Percentiles rank a stretch among this genome's conserved stretches.
Evolutionary conservation across 2,888 invertebrate genomes (phyloP).

Genomic region (Fragum fragum): DNA sequence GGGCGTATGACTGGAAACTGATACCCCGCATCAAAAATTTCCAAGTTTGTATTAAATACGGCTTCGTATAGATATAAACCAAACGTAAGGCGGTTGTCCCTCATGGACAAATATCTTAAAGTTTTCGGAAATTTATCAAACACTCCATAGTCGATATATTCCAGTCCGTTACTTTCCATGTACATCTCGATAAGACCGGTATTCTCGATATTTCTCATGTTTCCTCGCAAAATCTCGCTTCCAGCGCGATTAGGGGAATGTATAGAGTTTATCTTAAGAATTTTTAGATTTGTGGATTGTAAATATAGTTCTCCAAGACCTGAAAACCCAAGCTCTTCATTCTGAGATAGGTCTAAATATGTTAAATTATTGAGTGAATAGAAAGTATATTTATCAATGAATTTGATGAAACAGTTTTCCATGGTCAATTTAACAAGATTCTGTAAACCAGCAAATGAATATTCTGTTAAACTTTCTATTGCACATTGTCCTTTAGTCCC

Average conservation of each 20-base stretch:
- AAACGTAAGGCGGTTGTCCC: conserved; percentile 48
- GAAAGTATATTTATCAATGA: conserved; percentile 41
- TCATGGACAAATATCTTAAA: conserved; percentile 39
- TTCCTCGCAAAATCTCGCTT: conserved; percentile 34
- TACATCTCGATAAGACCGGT: conserved; percentile 39
- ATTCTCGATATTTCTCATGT: conserved; percentile 17
- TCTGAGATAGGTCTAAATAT: conserved; percentile 53
- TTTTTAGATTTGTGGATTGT: conserved; percentile 35
- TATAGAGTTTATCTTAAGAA: conserved; percentile 49
- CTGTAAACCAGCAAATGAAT: conserved; percentile 42
- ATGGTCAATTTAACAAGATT: conserved; percentile 34
- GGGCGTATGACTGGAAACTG: conserved; percentile 15
- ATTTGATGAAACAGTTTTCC: conserved; percentile 39
- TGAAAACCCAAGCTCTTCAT: conserved; percentile 33
- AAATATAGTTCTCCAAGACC: conserved; percentile 34
- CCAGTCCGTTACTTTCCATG: conserved; percentile 57
- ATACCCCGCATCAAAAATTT: conserved; percentile 47
- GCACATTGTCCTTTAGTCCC: conserved; percentile 32
- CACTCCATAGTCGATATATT: conserved; percentile 53
- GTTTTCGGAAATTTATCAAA: conserved; percentile 44
- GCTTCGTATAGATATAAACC: conserved; percentile 42
- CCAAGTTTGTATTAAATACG: conserved; percentile 44
- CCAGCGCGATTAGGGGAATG: conserved; percentile 49
- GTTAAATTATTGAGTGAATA: conserved; percentile 18
- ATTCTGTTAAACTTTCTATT: conserved; percentile 23